Conservation (phyloP, 1,140 invertebrate genomes). For the Drosophila aff. region DNA sequence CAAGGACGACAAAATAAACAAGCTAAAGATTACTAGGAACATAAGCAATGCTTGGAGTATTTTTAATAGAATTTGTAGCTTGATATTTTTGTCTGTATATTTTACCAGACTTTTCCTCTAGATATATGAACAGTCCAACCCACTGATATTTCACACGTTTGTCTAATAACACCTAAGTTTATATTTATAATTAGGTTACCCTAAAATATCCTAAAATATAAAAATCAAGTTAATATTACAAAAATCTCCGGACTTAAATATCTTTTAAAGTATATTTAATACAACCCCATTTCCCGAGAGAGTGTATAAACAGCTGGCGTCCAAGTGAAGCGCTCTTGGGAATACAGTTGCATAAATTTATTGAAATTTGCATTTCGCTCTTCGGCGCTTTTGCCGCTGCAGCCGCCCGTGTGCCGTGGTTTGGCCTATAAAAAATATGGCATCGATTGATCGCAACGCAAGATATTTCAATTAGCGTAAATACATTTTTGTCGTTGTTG, state of each 20-base stretch:
- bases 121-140: background rate
- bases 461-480: slow-evolving; percentile 84
- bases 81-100: background rate
- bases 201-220: background rate
- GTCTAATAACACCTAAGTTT: background rate
- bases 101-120: background rate
- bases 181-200: too few relatives aligned
- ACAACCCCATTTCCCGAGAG: background rate
- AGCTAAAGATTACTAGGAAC: background rate
- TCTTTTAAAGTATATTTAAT: background rate
- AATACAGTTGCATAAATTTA: slow-evolving; percentile 80
- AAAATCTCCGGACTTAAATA: background rate
- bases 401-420: slow-evolving; percentile 31
- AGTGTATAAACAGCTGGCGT: slow-evolving; percentile 24
- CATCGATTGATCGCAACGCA: slow-evolving; percentile 82
- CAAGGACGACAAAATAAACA: background rate
- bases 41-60: background rate
- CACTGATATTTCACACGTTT: background rate
- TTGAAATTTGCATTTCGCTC: slow-evolving; percentile 80
- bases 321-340: slow-evolving; percentile 48
- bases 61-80: background rate
- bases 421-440: slow-evolving; percentile 81
- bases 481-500: slow-evolving; percentile 79
- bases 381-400: slow-evolving; percentile 32
- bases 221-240: background rate